Conservation (phyloP, 2,797 vertebrate genomes). For the Antrozous pallidus region DNA sequence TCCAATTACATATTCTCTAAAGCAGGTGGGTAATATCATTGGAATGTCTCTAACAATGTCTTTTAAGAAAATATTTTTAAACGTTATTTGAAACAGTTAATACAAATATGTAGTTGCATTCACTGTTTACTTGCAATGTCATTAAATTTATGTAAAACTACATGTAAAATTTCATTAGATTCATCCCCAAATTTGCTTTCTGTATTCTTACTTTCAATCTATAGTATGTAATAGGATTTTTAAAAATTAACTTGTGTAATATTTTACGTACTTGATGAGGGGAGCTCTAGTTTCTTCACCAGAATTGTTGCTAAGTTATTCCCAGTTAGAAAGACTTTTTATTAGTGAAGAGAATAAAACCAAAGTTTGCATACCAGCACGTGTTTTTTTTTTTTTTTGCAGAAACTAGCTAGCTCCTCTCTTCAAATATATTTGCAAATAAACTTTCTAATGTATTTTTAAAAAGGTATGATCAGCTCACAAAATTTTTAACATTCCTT, state of each 20-base stretch:
- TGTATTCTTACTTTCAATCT: constrained; percentile 67
- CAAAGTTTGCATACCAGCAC: constrained; percentile 50
- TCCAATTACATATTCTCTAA: neutral
- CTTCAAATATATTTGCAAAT: neutral
- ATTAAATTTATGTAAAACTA: constrained; percentile 69
- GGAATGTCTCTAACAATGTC: constrained; percentile 13
- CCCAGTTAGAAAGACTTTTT: constrained; percentile 38
- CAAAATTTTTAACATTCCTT: neutral
- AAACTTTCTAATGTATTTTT: neutral
- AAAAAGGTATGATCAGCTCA: neutral
- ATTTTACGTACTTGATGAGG: constrained; percentile 72
- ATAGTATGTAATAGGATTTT: constrained; percentile 48
- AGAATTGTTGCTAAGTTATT: constrained; percentile 68
- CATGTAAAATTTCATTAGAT: constrained; percentile 72
- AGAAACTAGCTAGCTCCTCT: neutral
- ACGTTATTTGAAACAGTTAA: constrained; percentile 74
- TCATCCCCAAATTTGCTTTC: constrained; percentile 71
- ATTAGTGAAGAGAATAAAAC: constrained; percentile 70
- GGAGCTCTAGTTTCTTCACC: constrained; percentile 59
- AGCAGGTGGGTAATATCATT: neutral
- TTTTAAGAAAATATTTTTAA: constrained; percentile 71
- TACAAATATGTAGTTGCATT: constrained; percentile 76
- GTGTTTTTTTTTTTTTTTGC: neutral
- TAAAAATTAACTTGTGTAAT: constrained; percentile 67
- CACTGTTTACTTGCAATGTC: constrained; percentile 72